Evolutionary conservation across 2,797 vertebrate genomes (phyloP), one percentile per base, ranked within the genome.

Genomic region (Cirrhinus molitorella): DNA sequence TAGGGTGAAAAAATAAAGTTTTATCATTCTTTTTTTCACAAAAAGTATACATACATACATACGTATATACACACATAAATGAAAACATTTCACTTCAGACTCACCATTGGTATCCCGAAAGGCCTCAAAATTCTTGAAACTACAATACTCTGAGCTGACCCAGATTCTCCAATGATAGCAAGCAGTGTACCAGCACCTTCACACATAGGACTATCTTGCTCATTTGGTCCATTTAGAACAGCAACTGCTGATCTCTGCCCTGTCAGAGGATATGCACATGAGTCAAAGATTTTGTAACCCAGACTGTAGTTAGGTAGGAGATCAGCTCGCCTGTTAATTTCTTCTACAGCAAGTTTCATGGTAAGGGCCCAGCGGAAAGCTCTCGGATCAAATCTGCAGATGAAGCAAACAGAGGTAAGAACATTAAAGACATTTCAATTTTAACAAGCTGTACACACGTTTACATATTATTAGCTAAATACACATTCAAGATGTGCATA

Each of bases 251-350:
- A 92, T 81, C 93, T 91, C 86, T 95, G 94, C 5, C 91, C 93
- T 0, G 94, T 94, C 79, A 94, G 86, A 45, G 94, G 94, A 79
- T 94, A 93, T 9, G 94, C 93, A 90, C 95, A 95, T 0, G 94
- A 95, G 87, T 95, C 95, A 88, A 94, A 94, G 37, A 95, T 95
- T 89, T 92, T 93, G 85, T 95, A 95, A 4, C 95, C 94, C 49
- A 95, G 87, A 2, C 90, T 94, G 67, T 90, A 79, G 84, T 93
- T 93, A 2, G 91, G 90, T 79, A 95, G 83, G 5, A 95, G 74
- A 43, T 92, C 79, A 5, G 40, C 45, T 67, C 85, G 91, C 23
- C 90, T 89, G 83, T 95, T 95, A 80, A 95, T 93, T 89, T 95
- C 92, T 71, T 94, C 93, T 71, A 95, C 90, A 51, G 95, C 93